Conservation (phyloP, 1,140 invertebrate species). For the Chelonus insularis region DNA sequence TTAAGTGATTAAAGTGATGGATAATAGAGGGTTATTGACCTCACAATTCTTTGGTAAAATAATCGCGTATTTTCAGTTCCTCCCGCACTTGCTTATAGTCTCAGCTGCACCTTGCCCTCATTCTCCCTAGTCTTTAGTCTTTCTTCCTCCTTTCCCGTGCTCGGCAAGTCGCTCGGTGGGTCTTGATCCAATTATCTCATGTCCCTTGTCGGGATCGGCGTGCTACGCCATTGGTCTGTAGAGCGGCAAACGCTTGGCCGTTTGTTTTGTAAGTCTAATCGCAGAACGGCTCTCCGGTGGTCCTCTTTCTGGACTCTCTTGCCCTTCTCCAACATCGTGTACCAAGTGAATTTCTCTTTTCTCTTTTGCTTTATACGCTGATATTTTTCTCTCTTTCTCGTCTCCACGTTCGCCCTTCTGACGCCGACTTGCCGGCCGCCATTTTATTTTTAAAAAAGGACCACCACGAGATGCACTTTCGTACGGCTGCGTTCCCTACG, state of each 20-base stretch:
- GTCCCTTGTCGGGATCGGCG: slow-evolving; percentile 56
- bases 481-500: slow-evolving; percentile 15
- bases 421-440: slow-evolving; percentile 36
- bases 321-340: slow-evolving; percentile 25
- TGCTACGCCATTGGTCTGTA: slow-evolving; percentile 56
- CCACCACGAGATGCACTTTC: slow-evolving; percentile 38
- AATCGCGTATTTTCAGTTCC: slow-evolving; percentile 23
- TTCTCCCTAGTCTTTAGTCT: slow-evolving; percentile 6
- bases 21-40: slow-evolving; percentile 35
- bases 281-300: slow-evolving; percentile 52
- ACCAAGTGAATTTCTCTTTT: slow-evolving; percentile 9
- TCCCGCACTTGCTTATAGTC: slow-evolving; percentile 2
- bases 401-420: slow-evolving; percentile 37
- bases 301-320: slow-evolving; percentile 36
- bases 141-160: slow-evolving; percentile 25
- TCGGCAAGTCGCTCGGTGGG: slow-evolving; percentile 24
- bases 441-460: slow-evolving; percentile 50
- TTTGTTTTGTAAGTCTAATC: slow-evolving; percentile 63
- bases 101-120: slow-evolving; percentile 7
- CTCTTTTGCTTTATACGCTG: not conserved
- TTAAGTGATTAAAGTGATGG: not conserved
- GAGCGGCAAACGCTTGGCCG: slow-evolving; percentile 50
- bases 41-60: slow-evolving; percentile 33
- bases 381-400: not conserved
- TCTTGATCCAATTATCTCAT: slow-evolving; percentile 60